Base-by-base conservation (phyloP, 23 tunicate genomes). In the Halocynthia aurantium region DNA sequence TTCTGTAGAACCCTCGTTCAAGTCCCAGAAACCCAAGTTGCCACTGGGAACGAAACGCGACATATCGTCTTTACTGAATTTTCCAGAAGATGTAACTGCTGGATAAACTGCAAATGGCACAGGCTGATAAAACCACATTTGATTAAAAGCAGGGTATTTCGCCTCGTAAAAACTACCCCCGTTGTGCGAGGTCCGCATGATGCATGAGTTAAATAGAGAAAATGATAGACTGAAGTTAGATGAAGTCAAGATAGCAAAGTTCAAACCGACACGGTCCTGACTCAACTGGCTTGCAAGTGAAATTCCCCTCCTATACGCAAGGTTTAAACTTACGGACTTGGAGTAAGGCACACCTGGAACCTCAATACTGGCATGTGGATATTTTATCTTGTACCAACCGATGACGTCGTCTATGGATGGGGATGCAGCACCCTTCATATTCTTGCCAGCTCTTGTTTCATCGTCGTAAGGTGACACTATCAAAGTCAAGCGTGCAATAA, bases 331-430 rank as follows among this genome's bases (percentile, higher is more conserved):
- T 19, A 54, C 64, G 0, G 78, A 74, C 10, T 81, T 20, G 7
- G 49, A 9, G 52, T 52, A 5, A 6, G 49, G 56, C 20, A 50
- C 71, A 8, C 82, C 77, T n/a, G 78, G 13, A 53, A 69, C 58
- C 13, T 52, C 76, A 15, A 87, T 53, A 9, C 68, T 66, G 6
- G 86, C 64, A 13, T 65, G 74, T 10, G 90, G 90, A 61, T 90
- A 85, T 66, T 76, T 82, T 10, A 72, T 83, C 7, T 76, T 53
- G 70, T 79, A 85, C 87, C 84, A 70, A 17, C 67, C 73, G 6
- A 85, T 71, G 20, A 90, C 87, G 31, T 90, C 97, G 6, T 82
- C 69, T 8, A 73, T 62, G 15, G 86, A 57, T 8, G 90, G 97
- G n/a, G 77, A 20, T n/a, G 52, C 54, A 44, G 85, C 60, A 75